Percentiles rank a stretch among this genome's conserved stretches.
These are phyloP conservation scores for Heteronetta atricapilla DNA, from an alignment of 2,113 vertebrate genomes.

Conservation along the genomic window DNA sequence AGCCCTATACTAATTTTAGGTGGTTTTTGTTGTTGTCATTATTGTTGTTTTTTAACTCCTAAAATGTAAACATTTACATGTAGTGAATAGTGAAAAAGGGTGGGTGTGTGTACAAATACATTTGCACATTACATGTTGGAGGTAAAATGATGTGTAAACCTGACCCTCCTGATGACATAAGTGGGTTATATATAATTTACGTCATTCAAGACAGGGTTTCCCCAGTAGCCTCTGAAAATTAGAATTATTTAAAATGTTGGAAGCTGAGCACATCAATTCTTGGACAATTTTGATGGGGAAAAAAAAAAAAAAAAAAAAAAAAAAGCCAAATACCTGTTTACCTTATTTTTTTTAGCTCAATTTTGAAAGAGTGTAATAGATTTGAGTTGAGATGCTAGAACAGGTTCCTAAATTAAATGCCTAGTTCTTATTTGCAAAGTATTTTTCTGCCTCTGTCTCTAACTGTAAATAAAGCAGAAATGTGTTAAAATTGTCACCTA, in stretches of 20 bases:
- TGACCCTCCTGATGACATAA: not conserved
- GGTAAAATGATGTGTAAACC: not conserved
- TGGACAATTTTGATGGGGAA: accelerated
- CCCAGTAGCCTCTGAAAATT: not conserved
- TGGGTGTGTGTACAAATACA: not conserved
- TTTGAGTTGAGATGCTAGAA: not conserved
- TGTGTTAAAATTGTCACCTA: not conserved
- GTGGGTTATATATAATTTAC: not conserved
- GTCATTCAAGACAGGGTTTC: not conserved
- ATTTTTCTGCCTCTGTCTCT: not conserved
- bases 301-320: too few species aligned
- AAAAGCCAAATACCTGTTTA: not conserved
- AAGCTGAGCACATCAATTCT: not conserved
- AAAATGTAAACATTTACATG: not conserved
- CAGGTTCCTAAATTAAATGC: not conserved
- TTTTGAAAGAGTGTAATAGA: not conserved
- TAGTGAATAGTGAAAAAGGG: not conserved
- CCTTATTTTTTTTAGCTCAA: not conserved
- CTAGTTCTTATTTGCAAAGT: not conserved
- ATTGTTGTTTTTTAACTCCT: not conserved
- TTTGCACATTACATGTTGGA: not conserved
- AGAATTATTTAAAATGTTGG: not conserved
- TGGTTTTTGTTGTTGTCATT: accelerated
- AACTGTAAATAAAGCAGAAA: not conserved
- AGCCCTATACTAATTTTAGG: not conserved